Conservation (phyloP, 2,888 invertebrate species). For the Chrysolina haemoptera region DNA sequence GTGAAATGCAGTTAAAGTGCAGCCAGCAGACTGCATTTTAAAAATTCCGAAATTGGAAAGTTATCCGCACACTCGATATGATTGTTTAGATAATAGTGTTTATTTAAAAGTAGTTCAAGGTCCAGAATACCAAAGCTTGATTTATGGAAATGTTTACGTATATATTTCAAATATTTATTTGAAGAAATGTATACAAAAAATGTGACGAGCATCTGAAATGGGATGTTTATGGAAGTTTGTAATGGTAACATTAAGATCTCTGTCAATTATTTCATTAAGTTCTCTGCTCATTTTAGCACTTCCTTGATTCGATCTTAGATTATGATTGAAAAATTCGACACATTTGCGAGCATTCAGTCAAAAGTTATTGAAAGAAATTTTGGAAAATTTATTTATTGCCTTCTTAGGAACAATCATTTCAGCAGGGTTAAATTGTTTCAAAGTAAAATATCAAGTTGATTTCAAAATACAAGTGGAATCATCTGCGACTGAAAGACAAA, state of each 20-base stretch:
- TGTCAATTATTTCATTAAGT: background rate
- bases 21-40: constrained; percentile 11
- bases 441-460: too few relatives aligned
- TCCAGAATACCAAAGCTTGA: constrained; percentile 5
- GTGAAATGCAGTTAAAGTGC: constrained; percentile 13
- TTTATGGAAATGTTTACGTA: constrained; percentile 11
- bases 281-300: too few relatives aligned
- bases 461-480: too few relatives aligned
- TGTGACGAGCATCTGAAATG: background rate
- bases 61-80: background rate
- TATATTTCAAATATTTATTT: constrained; percentile 17
- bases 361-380: background rate
- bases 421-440: too few relatives aligned
- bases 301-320: too few relatives aligned
- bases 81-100: constrained; percentile 18
- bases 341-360: too few relatives aligned
- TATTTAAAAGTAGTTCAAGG: constrained; percentile 27
- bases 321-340: too few relatives aligned
- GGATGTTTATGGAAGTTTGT: constrained; percentile 4
- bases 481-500: too few relatives aligned
- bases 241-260: background rate
- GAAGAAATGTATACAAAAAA: constrained; percentile 5
- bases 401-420: too few relatives aligned
- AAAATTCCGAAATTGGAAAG: constrained; percentile 16
- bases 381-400: background rate